Conservation (phyloP, 1,140 invertebrate genomes). For the Drosophila kepulauana region DNA sequence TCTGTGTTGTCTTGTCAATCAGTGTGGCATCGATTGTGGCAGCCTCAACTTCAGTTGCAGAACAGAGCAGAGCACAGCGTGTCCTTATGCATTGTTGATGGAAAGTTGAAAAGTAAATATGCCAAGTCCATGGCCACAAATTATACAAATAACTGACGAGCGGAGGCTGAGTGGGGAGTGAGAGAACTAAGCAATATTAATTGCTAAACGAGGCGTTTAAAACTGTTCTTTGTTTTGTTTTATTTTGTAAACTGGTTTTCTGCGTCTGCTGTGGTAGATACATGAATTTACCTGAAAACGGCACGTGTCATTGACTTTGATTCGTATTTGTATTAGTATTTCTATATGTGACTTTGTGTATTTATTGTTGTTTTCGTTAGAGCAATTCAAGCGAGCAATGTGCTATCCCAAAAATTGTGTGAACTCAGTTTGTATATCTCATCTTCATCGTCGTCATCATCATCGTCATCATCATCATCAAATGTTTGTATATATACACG, state of each 20-base stretch:
- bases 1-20: constrained; percentile 36
- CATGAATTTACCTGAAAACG: constrained; percentile 45
- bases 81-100: constrained; percentile 36
- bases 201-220: constrained; percentile 65
- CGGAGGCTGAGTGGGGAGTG: not conserved
- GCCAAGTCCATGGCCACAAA: constrained; percentile 51
- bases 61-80: not conserved
- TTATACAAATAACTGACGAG: constrained; percentile 1
- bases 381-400: constrained; percentile 35
- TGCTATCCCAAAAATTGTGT: constrained; percentile 8
- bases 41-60: constrained; percentile 54
- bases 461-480: no score
- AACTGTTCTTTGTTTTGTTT: constrained; percentile 58
- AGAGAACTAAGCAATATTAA: constrained; percentile 55
- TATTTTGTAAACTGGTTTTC: constrained; percentile 34
- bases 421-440: constrained; percentile 14
- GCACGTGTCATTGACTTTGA: constrained; percentile 56
- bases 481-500: not conserved
- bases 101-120: constrained; percentile 69
- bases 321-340: constrained; percentile 36
- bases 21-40: constrained; percentile 8
- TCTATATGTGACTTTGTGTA: not conserved
- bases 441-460: not conserved
- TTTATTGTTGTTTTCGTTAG: constrained; percentile 19
- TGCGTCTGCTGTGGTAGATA: constrained; percentile 5